Base-by-base conservation (phyloP, 2,888 invertebrate species). In the Cecidostiba fungosa region DNA sequence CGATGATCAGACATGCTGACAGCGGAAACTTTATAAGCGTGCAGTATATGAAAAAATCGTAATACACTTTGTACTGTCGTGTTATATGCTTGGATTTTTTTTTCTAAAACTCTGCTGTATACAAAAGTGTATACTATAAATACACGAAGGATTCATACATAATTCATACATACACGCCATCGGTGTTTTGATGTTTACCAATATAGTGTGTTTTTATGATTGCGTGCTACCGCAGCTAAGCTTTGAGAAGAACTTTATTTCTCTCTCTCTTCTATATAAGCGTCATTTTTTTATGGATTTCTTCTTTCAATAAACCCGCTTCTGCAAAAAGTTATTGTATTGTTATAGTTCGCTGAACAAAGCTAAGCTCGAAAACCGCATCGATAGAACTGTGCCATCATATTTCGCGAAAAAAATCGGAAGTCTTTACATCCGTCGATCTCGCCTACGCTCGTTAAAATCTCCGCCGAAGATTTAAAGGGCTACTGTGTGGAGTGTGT, bases 381-480 rank as follows among this genome's bases (percentile, higher is more conserved):
- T 62, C 81, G 23, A 47, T 10, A 12, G 29, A 26, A 80, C 32
- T 19, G 32, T 36, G n/a, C 50, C 50, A 72, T 8, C 26, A 26
- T 59, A 14, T 14, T 0, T 26, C 16, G 16, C 26, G n/a, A 19
- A n/a, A n/a, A 32, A 43, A 32, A 12, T 62, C 10, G 6, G n/a
- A n/a, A 74, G 62, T 39, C 23, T 23, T 26, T 62, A 62, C 26
- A 62, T 62, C 12, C 29, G 32, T 69, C 26, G n/a, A 50, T 50
- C 66, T n/a, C 82, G 36, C 66, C 26, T 39, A 23, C 74, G 73
- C 82, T 82, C 82, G 76, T 82, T 82, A 82, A 82, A 82, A 82
- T 69, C 76, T 66, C 74, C 29, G 23, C 73, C 59, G n/a, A 32
- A 73, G 74, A 66, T 29, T 59, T 23, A 72, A 79, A 50, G 47